Base-by-base conservation (phyloP, 2,113 vertebrate genomes). In the Lophotis ruficrista region DNA sequence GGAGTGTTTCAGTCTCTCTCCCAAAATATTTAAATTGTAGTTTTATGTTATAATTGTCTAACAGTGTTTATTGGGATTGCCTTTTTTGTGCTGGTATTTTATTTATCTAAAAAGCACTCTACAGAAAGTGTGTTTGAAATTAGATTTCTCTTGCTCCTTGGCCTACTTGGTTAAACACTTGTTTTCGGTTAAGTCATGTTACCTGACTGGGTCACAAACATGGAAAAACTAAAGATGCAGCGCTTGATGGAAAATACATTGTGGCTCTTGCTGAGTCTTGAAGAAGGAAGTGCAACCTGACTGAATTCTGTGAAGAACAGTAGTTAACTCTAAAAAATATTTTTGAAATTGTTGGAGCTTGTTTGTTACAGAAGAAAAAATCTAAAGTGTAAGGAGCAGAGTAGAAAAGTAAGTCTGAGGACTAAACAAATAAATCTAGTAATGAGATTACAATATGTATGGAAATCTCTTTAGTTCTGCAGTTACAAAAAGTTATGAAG, bases 231-330 rank as follows among this genome's bases (percentile, higher is more conserved):
- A 50, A 93, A 72, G 14, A 22, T 48, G 56, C 35, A 45, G 22
- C 51, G 38, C 8, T 2, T 64, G n/a, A 31, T 0, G 1, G 62
- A 65, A 85, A 91, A 81, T 56, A 24, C 0, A 0, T 24, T 56
- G 43, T 17, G 31, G 16, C 19, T 31, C 4, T 51, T 68, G 6
- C 72, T 28, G 41, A 50, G 20, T 53, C 41, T 33, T 72, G 58
- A 68, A 83, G 43, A 16, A 72, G 57, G 50, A 61, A 57, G 37
- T 60, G 4, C 8, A 23, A 4, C 35, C 38, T 93, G 38, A 21
- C 37, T 73, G 79, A 83, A 75, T 88, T 76, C 25, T 83, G 6
- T 47, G 12, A 89, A 1, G 12, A 41, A n/a, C 27, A 50, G 12
- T 51, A 56, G 13, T 60, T 90, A 64, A 66, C 23, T 60, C 6